Conservation (phyloP, 2,113 vertebrate genomes). For the Aldabrachelys gigantea region DNA sequence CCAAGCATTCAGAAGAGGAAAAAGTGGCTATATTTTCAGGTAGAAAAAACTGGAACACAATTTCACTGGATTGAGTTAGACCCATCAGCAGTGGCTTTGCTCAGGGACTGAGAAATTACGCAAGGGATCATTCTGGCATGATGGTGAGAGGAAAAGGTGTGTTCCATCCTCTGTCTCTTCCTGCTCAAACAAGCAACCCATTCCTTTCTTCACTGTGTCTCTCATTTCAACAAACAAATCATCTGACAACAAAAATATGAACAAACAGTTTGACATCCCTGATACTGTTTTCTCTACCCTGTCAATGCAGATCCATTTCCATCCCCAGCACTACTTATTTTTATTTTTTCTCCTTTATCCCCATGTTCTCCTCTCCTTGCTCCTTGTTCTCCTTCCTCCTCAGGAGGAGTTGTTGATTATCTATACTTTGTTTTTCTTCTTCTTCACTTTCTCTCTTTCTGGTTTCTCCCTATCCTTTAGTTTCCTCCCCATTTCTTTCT, state of each 20-base stretch:
- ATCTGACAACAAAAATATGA: not conserved
- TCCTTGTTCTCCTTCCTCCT: not conserved
- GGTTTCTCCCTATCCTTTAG: too few species aligned
- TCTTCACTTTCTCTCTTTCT: not conserved
- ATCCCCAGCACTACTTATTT: not conserved
- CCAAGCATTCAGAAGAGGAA: not conserved
- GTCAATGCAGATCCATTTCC: not conserved
- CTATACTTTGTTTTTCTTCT: not conserved
- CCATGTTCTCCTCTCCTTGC: not conserved
- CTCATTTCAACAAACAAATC: not conserved
- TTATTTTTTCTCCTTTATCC: not conserved
- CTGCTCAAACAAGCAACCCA: not conserved
- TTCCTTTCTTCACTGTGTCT: not conserved
- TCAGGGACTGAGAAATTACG: not conserved
- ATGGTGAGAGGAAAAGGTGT: not conserved
- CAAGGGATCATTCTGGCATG: not conserved
- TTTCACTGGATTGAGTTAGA: not conserved
- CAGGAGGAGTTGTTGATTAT: not conserved
- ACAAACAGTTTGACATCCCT: not conserved
- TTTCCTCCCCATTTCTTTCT: not conserved
- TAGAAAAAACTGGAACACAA: not conserved
- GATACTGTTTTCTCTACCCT: not conserved
- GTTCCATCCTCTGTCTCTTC: not conserved
- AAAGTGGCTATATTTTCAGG: not conserved
- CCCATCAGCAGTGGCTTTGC: not conserved